Conservation (phyloP, 2,797 vertebrate genomes). For the Parauchenoglanis punctatus region DNA sequence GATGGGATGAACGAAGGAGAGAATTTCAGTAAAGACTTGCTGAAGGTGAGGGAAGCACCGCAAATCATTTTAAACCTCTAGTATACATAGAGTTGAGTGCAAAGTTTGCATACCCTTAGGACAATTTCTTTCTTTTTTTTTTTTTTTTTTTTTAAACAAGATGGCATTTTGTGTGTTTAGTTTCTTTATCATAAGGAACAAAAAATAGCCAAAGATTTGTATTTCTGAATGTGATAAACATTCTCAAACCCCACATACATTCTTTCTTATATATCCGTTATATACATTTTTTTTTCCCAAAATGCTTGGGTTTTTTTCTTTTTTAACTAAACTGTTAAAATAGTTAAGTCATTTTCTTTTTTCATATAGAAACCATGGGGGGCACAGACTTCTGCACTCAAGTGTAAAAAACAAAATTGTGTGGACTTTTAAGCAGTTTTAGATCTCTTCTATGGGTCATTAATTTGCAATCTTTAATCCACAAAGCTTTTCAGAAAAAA, state of each 20-base stretch:
- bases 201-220: neutral
- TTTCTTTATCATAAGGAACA: neutral
- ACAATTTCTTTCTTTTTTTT: neutral
- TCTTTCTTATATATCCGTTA: neutral
- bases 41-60: conserved; percentile 77
- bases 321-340: no score
- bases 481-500: neutral
- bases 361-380: no score
- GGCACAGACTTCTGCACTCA: neutral
- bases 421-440: neutral
- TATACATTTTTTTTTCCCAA: no score
- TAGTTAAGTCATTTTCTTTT: no score
- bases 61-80: neutral
- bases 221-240: neutral
- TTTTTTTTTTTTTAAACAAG: neutral
- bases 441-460: no score
- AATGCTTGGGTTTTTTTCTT: no score
- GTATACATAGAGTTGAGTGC: neutral
- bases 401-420: neutral
- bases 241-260: neutral
- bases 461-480: neutral
- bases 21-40: conserved; percentile 84
- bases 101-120: neutral
- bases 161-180: neutral
- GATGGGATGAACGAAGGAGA: conserved; percentile 81